These are phyloP conservation scores for Theonella swinhoei DNA, from an alignment of 37 sponge, comb jelly and placozoan species.

Conservation along the genomic window DNA sequence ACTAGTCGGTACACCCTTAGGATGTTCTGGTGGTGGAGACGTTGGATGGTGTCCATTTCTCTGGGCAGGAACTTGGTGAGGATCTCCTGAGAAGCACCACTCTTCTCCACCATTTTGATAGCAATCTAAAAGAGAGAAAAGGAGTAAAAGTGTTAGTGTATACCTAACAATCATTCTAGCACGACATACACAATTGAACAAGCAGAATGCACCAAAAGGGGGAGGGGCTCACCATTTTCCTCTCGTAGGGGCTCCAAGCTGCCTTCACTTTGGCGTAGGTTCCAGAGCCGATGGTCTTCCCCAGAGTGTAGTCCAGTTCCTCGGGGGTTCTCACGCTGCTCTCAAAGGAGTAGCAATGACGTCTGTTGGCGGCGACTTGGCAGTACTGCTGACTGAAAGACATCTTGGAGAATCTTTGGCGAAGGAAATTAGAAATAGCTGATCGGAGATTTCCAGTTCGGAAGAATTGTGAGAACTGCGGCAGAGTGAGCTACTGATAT, in stretches of 20 bases:
- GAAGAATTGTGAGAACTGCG: background rate
- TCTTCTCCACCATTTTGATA: constrained; percentile 86
- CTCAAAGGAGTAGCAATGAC: background rate
- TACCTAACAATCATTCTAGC: background rate
- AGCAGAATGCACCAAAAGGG: background rate
- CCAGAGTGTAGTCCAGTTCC: constrained; percentile 44
- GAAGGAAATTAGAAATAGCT: background rate
- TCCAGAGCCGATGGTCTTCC: constrained; percentile 83
- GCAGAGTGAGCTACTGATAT: background rate
- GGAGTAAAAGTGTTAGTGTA: background rate
- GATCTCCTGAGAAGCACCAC: constrained; percentile 76
- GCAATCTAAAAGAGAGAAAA: constrained; percentile 76
- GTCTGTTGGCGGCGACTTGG: too few species aligned
- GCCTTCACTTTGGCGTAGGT: constrained; percentile 92
- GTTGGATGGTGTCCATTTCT: constrained; percentile 79
- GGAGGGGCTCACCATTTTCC: constrained; percentile 59
- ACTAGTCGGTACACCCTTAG: constrained; percentile 65
- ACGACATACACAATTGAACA: background rate
- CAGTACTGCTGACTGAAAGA: background rate
- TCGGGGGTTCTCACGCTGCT: constrained; percentile 11
- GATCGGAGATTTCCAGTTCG: background rate
- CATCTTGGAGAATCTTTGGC: background rate
- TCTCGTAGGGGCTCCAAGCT: constrained; percentile 51
- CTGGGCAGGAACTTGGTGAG: constrained; percentile 88
- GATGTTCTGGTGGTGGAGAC: constrained; percentile 67